A percentile compares a stretch with the other conserved stretches of the same genome.
phyloP scores from a whole-genome alignment of 2,113 vertebrate species.

The Pelecanoides urinatrix region DNA sequence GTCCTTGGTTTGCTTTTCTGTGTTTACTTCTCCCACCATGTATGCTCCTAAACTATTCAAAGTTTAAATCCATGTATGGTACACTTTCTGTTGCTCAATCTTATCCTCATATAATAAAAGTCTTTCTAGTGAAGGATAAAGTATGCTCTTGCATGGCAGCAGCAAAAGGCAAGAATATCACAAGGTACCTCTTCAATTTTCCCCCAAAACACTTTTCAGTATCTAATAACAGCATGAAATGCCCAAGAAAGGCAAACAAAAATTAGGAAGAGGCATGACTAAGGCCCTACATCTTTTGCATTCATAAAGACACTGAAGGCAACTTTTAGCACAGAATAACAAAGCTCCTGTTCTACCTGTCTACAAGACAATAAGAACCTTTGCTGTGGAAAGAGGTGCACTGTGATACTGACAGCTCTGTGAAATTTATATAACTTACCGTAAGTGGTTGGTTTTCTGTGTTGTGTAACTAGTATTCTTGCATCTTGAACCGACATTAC shows the following conservation, averaged over 20 bases:
- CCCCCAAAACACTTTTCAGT: not conserved
- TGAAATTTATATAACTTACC: not conserved
- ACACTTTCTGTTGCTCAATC: not conserved
- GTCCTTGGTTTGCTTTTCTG: not conserved
- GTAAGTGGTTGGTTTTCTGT: not conserved
- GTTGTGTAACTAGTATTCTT: constrained; percentile 28
- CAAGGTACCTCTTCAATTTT: not conserved
- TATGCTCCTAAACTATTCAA: not conserved
- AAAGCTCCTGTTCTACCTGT: not conserved
- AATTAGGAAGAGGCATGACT: not conserved
- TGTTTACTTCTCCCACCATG: not conserved
- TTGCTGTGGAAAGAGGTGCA: not conserved
- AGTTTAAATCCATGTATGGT: not conserved
- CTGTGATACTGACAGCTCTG: not conserved
- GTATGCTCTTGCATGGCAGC: accelerated
- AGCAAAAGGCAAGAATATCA: not conserved
- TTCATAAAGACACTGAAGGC: not conserved
- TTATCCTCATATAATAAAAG: not conserved
- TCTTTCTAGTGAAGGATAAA: not conserved
- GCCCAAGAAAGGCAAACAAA: not conserved
- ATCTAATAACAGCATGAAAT: not conserved
- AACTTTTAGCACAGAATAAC: not conserved
- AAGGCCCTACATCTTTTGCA: not conserved
- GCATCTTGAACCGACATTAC: constrained; percentile 71
- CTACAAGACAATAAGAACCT: not conserved